Evolutionary conservation across 2,888 invertebrate species (phyloP), one percentile per base, ranked within the genome.

Genomic region (Ochropacha duplaris): DNA sequence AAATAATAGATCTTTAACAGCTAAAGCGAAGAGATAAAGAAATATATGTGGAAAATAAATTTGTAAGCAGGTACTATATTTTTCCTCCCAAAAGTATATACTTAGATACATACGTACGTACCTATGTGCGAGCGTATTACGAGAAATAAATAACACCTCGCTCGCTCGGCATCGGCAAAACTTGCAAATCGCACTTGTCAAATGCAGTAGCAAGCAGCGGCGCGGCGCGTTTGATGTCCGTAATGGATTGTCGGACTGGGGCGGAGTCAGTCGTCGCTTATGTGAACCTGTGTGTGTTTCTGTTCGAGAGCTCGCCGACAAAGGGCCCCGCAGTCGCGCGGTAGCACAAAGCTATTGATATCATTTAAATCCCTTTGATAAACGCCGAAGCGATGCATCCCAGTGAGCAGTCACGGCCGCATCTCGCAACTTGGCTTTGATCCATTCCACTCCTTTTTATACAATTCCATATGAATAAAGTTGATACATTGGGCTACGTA

Each of bases 321-420:
- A 90, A 88, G 85, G 77, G 79, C 77, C 67, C 69, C 73, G 84
- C 89, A 84, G 90, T 88, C 67, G 69, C 73, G 84, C 89, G 84
- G 90, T 88, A 88, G 90, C 89, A 85, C 80, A 86, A 86, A 86
- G 85, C 88, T 83, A 90, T 88, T 88, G 90, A 89, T 90, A 90
- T 86, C 84, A 86, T 86, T 88, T 84, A 85, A 87, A 88, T 87
- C 86, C 86, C 86, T 90, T 90, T 89, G 86, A 89, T 78, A 66
- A 68, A 68, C 64, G 76, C 87, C 88, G 88, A 71, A 78, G 69
- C 78, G 70, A 74, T 77, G 66, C 80, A 52, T 52, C 36, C 36
- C 36, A n/a, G n/a, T 36, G 36, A 36, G n/a, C 36, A 36, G n/a
- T 36, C n/a, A 36, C 14, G 9, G 36, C 36, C 36, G 36, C 36